Conservation (phyloP, 2,797 vertebrate species). For the Huso huso region DNA sequence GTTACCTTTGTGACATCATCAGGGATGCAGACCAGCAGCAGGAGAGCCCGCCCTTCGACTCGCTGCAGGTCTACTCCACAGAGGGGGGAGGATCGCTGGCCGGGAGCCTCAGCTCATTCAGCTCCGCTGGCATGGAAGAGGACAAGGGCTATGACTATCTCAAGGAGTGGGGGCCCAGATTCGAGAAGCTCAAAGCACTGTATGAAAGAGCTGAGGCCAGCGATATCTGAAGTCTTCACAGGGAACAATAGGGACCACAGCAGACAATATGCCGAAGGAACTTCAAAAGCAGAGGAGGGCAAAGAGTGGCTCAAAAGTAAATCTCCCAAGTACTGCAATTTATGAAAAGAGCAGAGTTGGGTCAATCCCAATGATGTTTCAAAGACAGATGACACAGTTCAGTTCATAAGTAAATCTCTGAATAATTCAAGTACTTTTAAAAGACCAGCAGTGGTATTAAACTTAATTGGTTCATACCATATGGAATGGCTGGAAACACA, state of each 20-base stretch:
- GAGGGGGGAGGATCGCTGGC: slow-evolving; percentile 69
- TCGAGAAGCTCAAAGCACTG: slow-evolving; percentile 71
- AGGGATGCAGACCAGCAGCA: slow-evolving; percentile 57
- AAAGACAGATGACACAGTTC: too few species aligned
- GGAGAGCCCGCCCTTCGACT: slow-evolving; percentile 62
- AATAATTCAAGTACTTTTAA: too few species aligned
- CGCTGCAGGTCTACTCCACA: slow-evolving; percentile 67
- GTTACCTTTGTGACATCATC: slow-evolving; percentile 62
- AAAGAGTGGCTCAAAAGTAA: too few species aligned
- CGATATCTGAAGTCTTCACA: slow-evolving; percentile 45
- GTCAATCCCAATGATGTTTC: too few species aligned
- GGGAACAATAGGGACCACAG: slow-evolving; percentile 19
- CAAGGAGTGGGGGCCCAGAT: slow-evolving; percentile 73
- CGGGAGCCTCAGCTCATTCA: slow-evolving; percentile 71
- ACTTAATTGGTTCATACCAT: too few species aligned
- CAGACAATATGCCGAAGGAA: slow-evolving; percentile 11
- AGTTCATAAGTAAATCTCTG: too few species aligned
- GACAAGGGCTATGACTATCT: slow-evolving; percentile 50
- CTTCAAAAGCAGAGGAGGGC: neutral
- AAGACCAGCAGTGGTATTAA: too few species aligned
- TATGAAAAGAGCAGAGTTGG: too few species aligned
- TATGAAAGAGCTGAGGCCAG: slow-evolving; percentile 62
- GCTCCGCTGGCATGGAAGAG: slow-evolving; percentile 58
- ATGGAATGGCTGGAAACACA: too few species aligned
- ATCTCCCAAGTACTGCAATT: too few species aligned